Evolutionary conservation across 1,140 invertebrate species (phyloP), one percentile per base, ranked within the genome.

Genomic region (Potamilus streckersoni): DNA sequence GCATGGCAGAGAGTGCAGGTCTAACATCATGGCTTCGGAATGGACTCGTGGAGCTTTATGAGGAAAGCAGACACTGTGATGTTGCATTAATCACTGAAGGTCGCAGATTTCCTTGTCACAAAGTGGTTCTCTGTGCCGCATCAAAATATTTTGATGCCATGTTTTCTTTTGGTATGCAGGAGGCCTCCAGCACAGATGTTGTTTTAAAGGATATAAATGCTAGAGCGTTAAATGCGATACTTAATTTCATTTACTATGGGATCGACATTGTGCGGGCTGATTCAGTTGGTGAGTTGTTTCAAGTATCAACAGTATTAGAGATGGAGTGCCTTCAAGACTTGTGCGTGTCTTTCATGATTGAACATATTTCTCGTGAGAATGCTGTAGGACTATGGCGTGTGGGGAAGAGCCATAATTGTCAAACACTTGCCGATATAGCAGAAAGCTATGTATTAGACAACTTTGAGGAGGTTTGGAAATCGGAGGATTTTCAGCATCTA

Each of bases 331-430:
- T 97, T 31, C 94, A 96, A 55, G 93, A 94, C 77, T 95, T 95
- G 56, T 97, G 96, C 87, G 96, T 95, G 84, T 92, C 93, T 82
- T 97, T 96, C 87, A 90, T 98, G 56, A 93, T 93, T 75, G 94
- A 95, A 82, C 95, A 97, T 86, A 91, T 98, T 62, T 95, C 97
- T 90, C 95, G 95, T 1, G 96, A 95, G 80, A 98, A 97, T 87
- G 97, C 95, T 90, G 91, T 98, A 67, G 96, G 96, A 1, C 96
- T 97, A 84, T 93, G 94, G 72, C 92, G 95, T 83, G 96, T 97
- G 91, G 96, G 96, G 27, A 95, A 96, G 86, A 93, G 94, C 69
- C 95, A 96, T 84, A 71, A 71, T 23, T 83, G 84, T 67, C 31
- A 73, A 13, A 74, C 58, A 59, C 60, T 87, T 4, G 31, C 79